phyloP scores from a whole-genome alignment of 2,113 vertebrate genomes.

The Ophiodon elongatus region DNA sequence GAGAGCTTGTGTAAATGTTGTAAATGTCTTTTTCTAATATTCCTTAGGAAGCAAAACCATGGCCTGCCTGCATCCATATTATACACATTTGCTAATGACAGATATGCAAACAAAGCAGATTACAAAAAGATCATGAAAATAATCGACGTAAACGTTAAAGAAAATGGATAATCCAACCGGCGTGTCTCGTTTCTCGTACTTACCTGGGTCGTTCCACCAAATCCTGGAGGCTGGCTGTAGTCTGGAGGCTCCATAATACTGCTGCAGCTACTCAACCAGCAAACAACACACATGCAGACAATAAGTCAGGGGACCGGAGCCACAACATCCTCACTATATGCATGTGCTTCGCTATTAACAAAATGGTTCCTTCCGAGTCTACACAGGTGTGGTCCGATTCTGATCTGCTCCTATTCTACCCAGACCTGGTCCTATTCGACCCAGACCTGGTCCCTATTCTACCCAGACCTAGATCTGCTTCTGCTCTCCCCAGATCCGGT shows the following conservation, averaged over 20 bases:
- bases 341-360: neutral
- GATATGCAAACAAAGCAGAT: neutral
- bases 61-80: neutral
- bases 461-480: no score
- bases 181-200: constrained; percentile 37
- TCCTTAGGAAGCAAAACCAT: neutral
- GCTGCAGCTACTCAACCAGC: constrained; percentile 80
- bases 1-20: neutral
- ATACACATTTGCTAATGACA: neutral
- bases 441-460: no score
- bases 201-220: constrained; percentile 94
- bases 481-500: no score
- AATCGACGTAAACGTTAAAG: neutral
- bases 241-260: constrained; percentile 96
- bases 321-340: neutral
- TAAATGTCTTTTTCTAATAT: neutral
- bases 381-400: neutral
- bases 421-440: no score
- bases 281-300: neutral
- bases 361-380: neutral
- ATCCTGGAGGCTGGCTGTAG: constrained; percentile 94
- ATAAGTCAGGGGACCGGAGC: neutral
- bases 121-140: neutral
- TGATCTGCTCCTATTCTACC: neutral
- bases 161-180: neutral